Base-by-base conservation (phyloP, 2,888 invertebrate genomes). In the Colletes collaris region DNA sequence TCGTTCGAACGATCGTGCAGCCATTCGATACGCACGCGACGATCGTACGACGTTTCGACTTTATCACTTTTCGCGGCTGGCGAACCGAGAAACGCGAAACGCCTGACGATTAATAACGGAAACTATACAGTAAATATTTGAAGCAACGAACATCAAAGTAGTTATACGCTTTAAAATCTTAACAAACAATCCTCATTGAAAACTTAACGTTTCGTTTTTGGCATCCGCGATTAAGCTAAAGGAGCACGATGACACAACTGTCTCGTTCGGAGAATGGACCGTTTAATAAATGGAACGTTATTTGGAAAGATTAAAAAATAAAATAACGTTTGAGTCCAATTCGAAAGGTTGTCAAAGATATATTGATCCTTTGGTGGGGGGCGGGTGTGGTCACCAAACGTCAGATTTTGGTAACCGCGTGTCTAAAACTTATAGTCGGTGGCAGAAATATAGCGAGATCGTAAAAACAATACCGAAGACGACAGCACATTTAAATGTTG, bases 161-260 rank as follows among this genome's bases (percentile, higher is more conserved):
- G 78, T 73, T 27, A 27, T 66, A 73, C 64, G 67, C 50, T 78
- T 74, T 62, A 62, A 78, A 53, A 50, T 68, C n/a, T 78, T 50
- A 79, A 80, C 72, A 52, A 65, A 65, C 74, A 80, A 79, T 74
- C 72, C 65, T 52, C 46, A 55, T 35, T 6, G 53, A 71, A 70
- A 79, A 79, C 77, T 77, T 77, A 79, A 79, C 72, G 67, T 64
- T 64, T 56, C 52, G 49, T 65, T 66, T 16, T 79, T 80, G 79
- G 79, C 78, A 72, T 77, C 63, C 67, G 52, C 59, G 59, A 58
- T 77, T 64, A 63, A 71, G 56, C 56, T 46, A 50, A 44, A n/a
- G 19, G 10, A 19, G 59, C 37, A 35, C 59, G 55, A 10, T 10
- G 78, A 65, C 78, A 65, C 78, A 65, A 78, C 70, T 37, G 58